Conservation (phyloP, 2,797 vertebrate genomes). For the Spinibarbus caldwelli region DNA sequence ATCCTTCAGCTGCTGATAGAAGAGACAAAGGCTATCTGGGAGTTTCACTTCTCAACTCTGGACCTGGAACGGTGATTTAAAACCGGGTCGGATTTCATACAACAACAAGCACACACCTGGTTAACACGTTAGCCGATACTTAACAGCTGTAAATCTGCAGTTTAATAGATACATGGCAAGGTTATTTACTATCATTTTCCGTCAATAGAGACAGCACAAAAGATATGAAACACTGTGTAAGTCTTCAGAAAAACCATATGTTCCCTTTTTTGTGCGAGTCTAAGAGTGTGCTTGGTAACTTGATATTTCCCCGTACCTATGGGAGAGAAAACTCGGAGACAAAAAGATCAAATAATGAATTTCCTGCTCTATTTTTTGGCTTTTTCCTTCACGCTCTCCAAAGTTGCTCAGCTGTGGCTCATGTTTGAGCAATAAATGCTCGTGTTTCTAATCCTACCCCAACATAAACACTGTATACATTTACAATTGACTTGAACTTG, state of each 20-base stretch:
- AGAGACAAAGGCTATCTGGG: constrained; percentile 74
- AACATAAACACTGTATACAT: constrained; percentile 59
- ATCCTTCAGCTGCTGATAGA: constrained; percentile 69
- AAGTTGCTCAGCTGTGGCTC: constrained; percentile 48
- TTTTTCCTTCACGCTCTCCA: constrained; percentile 36
- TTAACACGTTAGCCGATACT: constrained; percentile 86
- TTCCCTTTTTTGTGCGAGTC: constrained; percentile 44
- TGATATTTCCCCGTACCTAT: constrained; percentile 55
- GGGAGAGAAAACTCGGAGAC: constrained; percentile 59
- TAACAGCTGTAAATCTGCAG: constrained; percentile 85
- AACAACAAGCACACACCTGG: constrained; percentile 87
- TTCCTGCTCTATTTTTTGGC: constrained; percentile 36
- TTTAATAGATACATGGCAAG: constrained; percentile 84
- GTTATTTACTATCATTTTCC: constrained; percentile 84
- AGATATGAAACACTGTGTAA: constrained; percentile 80
- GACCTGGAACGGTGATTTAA: constrained; percentile 86
- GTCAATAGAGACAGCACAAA: constrained; percentile 80
- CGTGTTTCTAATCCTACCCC: constrained; percentile 52
- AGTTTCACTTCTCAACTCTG: constrained; percentile 83
- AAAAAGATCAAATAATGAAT: constrained; percentile 64
- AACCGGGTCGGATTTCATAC: constrained; percentile 87
- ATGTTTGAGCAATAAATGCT: constrained; percentile 54
- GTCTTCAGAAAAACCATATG: constrained; percentile 65
- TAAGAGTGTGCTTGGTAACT: constrained; percentile 56
- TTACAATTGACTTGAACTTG: constrained; percentile 55